These are phyloP conservation scores for Nephrocerus scutellatus DNA, from an alignment of 2,888 invertebrate species.

Conservation along the genomic window DNA sequence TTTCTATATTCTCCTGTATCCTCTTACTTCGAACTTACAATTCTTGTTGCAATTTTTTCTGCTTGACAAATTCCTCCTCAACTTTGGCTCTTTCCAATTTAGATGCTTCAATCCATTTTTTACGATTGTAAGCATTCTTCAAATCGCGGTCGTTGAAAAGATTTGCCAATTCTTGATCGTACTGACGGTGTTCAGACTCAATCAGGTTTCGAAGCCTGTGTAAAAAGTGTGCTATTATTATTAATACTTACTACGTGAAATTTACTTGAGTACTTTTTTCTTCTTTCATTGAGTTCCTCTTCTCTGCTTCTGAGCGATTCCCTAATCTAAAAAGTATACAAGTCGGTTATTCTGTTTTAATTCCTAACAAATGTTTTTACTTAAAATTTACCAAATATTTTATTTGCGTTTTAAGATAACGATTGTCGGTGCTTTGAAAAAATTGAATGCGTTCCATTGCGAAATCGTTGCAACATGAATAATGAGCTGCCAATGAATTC, in stretches of 20 bases:
- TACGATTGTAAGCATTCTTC: conserved; percentile 17
- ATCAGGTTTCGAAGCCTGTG: conserved; percentile 20
- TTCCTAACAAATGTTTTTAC: not conserved
- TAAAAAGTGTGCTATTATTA: not conserved
- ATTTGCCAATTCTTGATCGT: conserved; percentile 20
- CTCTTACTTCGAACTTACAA: conserved; percentile 14
- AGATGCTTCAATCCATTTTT: conserved; percentile 21
- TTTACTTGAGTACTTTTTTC: conserved; percentile 9
- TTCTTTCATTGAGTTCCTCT: conserved; percentile 10
- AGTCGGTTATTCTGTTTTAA: not conserved
- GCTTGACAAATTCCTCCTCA: conserved; percentile 21
- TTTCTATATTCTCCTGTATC: not conserved
- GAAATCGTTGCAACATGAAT: no score
- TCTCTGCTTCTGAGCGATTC: conserved; percentile 15
- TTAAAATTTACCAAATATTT: conserved; percentile 17
- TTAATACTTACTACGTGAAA: not conserved
- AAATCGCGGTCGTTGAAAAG: conserved; percentile 14
- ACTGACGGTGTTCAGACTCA: conserved; percentile 19
- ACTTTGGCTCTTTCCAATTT: conserved; percentile 17
- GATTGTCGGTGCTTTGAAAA: conserved; percentile 18
- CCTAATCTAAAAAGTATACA: conserved; percentile 17
- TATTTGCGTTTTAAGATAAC: conserved; percentile 21
- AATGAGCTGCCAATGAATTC: no score
- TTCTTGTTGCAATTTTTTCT: conserved; percentile 23
- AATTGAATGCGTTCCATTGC: conserved; percentile 26